Evolutionary conservation across 2,888 invertebrate genomes (phyloP), one percentile per base, ranked within the genome.

Genomic region (Salticus scenicus): DNA sequence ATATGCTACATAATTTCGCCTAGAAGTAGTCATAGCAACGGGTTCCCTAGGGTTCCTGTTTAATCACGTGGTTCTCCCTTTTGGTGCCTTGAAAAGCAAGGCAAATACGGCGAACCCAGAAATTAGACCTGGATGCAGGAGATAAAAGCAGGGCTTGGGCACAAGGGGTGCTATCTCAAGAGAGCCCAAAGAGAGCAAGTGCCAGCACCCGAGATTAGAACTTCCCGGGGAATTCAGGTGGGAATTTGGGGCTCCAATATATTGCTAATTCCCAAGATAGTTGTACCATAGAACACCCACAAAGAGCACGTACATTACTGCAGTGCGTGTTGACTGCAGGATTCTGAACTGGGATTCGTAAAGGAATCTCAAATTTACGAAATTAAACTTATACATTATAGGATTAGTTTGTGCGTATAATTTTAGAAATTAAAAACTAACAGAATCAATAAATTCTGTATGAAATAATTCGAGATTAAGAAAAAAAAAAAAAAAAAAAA

Each of bases 11-110:
- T 85, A 67, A 74, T 85, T 85, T 78, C 77, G 84, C 77, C 85
- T 74, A 74, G 47, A 63, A 75, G 80, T 67, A 28, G 85, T 33
- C 80, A 80, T 75, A 42, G 85, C 75, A 66, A 86, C 79, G 30
- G 27, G 28, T n/a, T 76, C 85, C 75, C 85, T 24, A n/a, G 80
- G 80, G 85, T 7, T 37, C 33, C 41, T 66, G 71, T 86, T 86
- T 86, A 86, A 86, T 86, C 85, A 86, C 80, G 80, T 80, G 85
- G 75, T 73, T 5, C 75, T 79, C 79, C 85, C 85, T 64, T 66
- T 63, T 74, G 72, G 83, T 72, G 42, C 69, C 57, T 37, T 74
- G 37, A 69, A 57, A 47, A 33, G 71, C 27, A 77, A 77, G 83
- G 83, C 77, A 83, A 83, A 83, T 77, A 77, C 71, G 24, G 69